Conservation (phyloP, 2,888 invertebrate genomes). For the Liodrosophila aerea region DNA sequence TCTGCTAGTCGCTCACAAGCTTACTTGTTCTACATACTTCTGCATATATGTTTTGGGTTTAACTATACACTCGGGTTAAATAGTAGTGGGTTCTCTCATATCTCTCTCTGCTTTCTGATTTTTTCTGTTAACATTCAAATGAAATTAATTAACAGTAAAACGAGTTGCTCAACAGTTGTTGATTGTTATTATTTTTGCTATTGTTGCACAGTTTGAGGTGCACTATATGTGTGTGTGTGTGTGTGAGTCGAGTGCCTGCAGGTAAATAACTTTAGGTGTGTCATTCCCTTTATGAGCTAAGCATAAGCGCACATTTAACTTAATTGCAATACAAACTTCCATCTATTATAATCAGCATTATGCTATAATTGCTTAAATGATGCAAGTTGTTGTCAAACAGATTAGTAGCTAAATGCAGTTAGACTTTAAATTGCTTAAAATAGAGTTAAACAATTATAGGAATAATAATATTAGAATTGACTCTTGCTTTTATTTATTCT, state of each 20-base stretch:
- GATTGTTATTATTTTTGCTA: conserved; percentile 14
- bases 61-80: background rate
- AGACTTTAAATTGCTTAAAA: too few relatives aligned
- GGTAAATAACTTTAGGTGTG: too few relatives aligned
- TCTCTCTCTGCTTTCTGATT: conserved; percentile 22
- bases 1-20: background rate
- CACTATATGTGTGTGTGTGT: too few relatives aligned
- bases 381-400: conserved; percentile 1
- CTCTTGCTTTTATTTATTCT: too few relatives aligned
- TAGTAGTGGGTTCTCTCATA: background rate
- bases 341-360: conserved; percentile 24
- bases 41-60: background rate
- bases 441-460: background rate
- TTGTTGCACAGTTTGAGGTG: conserved; percentile 11
- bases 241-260: too few relatives aligned
- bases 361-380: conserved; percentile 12
- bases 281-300: too few relatives aligned
- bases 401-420: too few relatives aligned
- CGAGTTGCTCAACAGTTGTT: conserved; percentile 64
- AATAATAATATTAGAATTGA: too few relatives aligned
- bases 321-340: conserved; percentile 22
- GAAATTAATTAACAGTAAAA: conserved; percentile 77
- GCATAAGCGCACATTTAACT: conserved; percentile 12
- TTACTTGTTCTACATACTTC: background rate
- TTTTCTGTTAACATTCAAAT: conserved; percentile 55